Evolutionary conservation across 2,888 invertebrate genomes (phyloP).

Genomic region (Dryadula phaetusa): DNA sequence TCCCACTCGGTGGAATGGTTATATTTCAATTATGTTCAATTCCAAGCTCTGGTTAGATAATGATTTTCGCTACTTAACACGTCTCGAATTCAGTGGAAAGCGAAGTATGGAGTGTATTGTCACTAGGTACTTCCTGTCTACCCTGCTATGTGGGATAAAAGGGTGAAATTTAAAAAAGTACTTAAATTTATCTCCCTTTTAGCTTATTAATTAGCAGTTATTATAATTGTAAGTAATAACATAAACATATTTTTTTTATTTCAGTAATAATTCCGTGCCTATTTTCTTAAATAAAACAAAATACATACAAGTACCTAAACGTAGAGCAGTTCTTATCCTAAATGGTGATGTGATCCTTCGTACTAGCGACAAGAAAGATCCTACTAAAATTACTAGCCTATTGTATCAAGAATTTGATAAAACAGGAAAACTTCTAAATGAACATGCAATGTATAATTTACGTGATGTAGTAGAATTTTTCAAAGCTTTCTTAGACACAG

Average conservation of each 20-base stretch:
- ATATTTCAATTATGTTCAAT: too few species aligned
- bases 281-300: conserved; percentile 17
- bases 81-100: too few species aligned
- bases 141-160: too few species aligned
- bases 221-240: too few species aligned
- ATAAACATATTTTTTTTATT: not conserved
- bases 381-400: conserved; percentile 50
- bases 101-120: too few species aligned
- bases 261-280: conserved; percentile 8
- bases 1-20: too few species aligned
- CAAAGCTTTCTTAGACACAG: conserved; percentile 53
- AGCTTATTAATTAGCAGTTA: too few species aligned
- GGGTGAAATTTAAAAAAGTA: too few species aligned
- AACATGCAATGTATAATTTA: conserved; percentile 57
- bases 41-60: too few species aligned
- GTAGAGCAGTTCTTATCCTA: conserved; percentile 52
- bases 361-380: conserved; percentile 32
- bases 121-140: too few species aligned
- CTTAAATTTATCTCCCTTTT: too few species aligned
- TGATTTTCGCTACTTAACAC: too few species aligned
- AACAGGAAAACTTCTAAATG: conserved; percentile 49
- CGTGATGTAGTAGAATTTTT: conserved; percentile 62
- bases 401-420: conserved; percentile 59
- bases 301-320: conserved; percentile 33
- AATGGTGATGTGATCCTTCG: conserved; percentile 44